Conservation (phyloP, 2,113 vertebrate species). For the Lampris incognitus region DNA sequence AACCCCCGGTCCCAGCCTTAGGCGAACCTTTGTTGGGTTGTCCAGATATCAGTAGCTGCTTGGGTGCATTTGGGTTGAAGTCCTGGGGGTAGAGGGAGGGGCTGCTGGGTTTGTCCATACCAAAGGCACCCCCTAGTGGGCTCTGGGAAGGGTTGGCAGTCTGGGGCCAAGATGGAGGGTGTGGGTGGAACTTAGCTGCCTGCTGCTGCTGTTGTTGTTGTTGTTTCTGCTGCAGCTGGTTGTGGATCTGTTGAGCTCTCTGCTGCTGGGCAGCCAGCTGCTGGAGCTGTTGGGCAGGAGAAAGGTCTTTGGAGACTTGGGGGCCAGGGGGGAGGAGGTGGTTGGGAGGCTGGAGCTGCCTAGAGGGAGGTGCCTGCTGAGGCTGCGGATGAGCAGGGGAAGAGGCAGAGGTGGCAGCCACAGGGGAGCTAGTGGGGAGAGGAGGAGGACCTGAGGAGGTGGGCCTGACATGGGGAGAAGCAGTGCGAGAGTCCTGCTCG, state of each 20-base stretch:
- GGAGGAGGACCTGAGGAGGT: slow-evolving; percentile 87
- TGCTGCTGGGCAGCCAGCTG: slow-evolving; percentile 89
- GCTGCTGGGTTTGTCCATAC: slow-evolving; percentile 91
- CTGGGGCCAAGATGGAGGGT: slow-evolving; percentile 88
- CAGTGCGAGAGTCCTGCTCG: slow-evolving; percentile 88
- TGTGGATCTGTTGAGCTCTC: slow-evolving; percentile 91
- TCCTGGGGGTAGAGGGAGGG: slow-evolving; percentile 90
- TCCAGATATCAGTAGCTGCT: slow-evolving; percentile 86
- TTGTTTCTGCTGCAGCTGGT: slow-evolving; percentile 91
- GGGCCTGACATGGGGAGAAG: slow-evolving; percentile 89
- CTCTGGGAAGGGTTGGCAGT: slow-evolving; percentile 85
- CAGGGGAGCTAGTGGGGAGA: slow-evolving; percentile 85
- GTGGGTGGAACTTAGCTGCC: slow-evolving; percentile 79
- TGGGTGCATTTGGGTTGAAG: slow-evolving; percentile 88
- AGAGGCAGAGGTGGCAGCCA: slow-evolving; percentile 79
- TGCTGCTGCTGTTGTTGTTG: slow-evolving; percentile 84
- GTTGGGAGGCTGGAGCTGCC: slow-evolving; percentile 83
- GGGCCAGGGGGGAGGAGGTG: slow-evolving; percentile 77
- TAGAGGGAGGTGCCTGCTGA: slow-evolving; percentile 77
- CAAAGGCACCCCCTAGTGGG: slow-evolving; percentile 84
- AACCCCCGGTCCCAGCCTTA: slow-evolving; percentile 84
- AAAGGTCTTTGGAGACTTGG: slow-evolving; percentile 82
- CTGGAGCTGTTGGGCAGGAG: slow-evolving; percentile 88
- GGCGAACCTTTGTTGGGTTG: slow-evolving; percentile 90
- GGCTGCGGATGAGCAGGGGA: slow-evolving; percentile 84